Conservation (phyloP, 2,797 vertebrate genomes). For the Platyrinchus mystaceus region DNA sequence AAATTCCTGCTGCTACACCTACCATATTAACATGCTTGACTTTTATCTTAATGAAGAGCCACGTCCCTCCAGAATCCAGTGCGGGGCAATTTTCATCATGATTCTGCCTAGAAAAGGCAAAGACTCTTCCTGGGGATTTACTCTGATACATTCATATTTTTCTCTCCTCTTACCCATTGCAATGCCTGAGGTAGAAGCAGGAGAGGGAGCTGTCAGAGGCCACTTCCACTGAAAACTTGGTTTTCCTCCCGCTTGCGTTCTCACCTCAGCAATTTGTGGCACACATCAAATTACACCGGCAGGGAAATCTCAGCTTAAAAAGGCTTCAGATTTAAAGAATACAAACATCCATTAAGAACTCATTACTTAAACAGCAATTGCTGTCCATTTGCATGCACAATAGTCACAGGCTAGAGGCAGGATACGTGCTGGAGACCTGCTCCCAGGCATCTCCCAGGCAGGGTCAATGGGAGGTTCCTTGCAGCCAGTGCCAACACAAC, state of each 20-base stretch:
- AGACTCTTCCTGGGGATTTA: neutral
- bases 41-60: neutral
- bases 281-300: neutral
- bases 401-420: neutral
- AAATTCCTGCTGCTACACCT: neutral
- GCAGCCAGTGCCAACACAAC: slow-evolving; percentile 14
- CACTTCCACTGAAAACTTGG: neutral
- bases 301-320: neutral
- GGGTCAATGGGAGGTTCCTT: neutral
- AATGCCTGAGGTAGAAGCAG: neutral
- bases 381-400: neutral
- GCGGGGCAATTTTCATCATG: neutral
- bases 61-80: neutral
- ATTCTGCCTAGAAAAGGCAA: neutral
- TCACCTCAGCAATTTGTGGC: neutral
- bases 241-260: neutral
- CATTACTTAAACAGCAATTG: neutral
- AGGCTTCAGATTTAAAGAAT: neutral
- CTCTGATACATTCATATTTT: neutral
- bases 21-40: neutral
- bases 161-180: neutral
- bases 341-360: neutral
- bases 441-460: neutral
- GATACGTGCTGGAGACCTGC: neutral
- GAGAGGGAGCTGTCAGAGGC: neutral